These are phyloP conservation scores for Parnassius glacialis DNA, from an alignment of 2,888 invertebrate genomes.

Conservation along the genomic window DNA sequence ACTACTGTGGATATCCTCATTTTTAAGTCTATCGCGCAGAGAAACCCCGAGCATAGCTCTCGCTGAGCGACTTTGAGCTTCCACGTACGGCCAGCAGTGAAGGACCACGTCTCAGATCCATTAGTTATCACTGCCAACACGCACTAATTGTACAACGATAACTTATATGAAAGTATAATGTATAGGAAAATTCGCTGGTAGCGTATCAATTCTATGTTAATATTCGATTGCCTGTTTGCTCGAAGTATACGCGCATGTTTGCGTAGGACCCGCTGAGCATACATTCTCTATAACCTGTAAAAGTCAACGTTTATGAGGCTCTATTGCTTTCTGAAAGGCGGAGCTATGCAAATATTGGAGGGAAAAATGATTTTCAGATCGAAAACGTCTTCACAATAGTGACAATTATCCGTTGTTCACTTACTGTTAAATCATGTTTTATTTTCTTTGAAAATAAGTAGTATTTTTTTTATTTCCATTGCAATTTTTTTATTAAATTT, in stretches of 20 bases:
- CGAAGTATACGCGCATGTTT: constrained; percentile 9
- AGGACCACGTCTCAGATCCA: too few relatives aligned
- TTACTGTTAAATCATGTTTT: neutral
- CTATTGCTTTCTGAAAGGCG: constrained; percentile 21
- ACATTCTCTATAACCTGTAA: constrained; percentile 14
- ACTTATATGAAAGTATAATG: too few relatives aligned
- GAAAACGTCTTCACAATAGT: constrained; percentile 3
- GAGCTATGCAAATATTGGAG: constrained; percentile 13
- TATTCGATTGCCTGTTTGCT: constrained; percentile 17
- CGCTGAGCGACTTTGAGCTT: too few relatives aligned
- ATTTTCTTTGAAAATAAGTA: neutral
- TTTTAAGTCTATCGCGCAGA: too few relatives aligned
- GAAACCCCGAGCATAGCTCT: too few relatives aligned
- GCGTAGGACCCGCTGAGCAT: constrained; percentile 16
- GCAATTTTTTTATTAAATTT: too few relatives aligned
- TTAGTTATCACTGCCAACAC: too few relatives aligned
- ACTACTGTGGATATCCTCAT: too few relatives aligned
- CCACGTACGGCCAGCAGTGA: too few relatives aligned
- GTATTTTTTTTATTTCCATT: too few relatives aligned
- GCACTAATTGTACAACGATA: too few relatives aligned
- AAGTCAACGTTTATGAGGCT: constrained; percentile 19
- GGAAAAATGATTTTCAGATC: constrained; percentile 6
- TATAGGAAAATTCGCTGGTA: neutral
- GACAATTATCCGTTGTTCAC: neutral
- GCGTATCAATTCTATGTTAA: constrained; percentile 12